Conservation (phyloP, 1,140 invertebrate genomes). For the Hylaeus volcanicus region DNA sequence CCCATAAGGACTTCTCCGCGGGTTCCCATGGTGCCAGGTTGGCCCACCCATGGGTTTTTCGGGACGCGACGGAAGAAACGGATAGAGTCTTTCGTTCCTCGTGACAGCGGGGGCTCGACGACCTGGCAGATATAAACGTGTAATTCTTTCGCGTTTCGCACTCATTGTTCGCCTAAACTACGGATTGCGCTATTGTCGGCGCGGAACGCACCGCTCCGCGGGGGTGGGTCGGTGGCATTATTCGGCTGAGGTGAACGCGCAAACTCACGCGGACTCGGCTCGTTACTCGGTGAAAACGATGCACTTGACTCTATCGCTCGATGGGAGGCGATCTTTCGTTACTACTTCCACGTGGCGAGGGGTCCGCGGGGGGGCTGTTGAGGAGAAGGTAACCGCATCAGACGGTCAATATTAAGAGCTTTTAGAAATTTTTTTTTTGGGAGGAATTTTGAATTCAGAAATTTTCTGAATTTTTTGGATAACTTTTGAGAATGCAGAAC, state of each 20-base stretch:
- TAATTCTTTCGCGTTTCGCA: conserved; percentile 65
- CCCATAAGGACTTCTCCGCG: conserved; percentile 47
- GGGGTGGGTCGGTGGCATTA: conserved; percentile 44
- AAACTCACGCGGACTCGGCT: conserved; percentile 24
- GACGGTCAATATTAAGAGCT: too few species aligned
- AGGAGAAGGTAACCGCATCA: too few species aligned
- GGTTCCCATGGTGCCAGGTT: conserved; percentile 66
- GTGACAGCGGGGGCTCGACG: conserved; percentile 61
- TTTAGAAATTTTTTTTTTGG: too few species aligned
- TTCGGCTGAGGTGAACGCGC: conserved; percentile 32
- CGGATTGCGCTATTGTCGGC: conserved; percentile 64
- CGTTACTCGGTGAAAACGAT: conserved; percentile 56
- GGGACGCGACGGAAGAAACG: conserved; percentile 56
- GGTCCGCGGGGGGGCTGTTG: too few species aligned
- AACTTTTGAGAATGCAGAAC: too few species aligned
- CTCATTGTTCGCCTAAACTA: conserved; percentile 65
- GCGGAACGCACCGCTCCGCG: conserved; percentile 13
- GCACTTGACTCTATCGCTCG: conserved; percentile 52
- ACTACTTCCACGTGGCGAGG: too few species aligned
- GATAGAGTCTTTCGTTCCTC: conserved; percentile 65
- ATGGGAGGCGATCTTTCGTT: background rate
- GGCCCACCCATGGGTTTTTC: conserved; percentile 66
- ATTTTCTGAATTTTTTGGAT: too few species aligned
- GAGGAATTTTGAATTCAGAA: too few species aligned
- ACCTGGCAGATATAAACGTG: conserved; percentile 63